Evolutionary conservation across 2,113 vertebrate genomes (phyloP).

Genomic region (Callospermophilus lateralis): DNA sequence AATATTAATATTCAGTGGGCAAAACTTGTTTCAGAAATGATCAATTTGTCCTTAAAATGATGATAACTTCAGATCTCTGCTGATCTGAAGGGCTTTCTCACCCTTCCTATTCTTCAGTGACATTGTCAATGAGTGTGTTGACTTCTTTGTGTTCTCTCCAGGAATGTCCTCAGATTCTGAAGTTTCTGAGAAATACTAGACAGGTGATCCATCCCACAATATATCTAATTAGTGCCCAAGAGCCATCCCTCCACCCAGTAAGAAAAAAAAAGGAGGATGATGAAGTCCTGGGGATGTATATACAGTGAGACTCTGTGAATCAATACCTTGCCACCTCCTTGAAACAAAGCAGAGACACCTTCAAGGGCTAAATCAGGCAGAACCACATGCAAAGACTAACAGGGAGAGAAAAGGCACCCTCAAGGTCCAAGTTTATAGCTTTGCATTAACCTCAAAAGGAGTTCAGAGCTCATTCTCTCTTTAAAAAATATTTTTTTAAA

Average conservation of each 20-base stretch:
- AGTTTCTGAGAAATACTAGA: not conserved
- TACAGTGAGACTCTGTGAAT: not conserved
- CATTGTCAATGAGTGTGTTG: not conserved
- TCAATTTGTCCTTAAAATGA: not conserved
- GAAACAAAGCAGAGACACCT: not conserved
- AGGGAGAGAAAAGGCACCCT: not conserved
- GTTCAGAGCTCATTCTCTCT: not conserved
- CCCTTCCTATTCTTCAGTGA: not conserved
- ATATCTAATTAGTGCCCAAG: not conserved
- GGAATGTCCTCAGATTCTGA: not conserved
- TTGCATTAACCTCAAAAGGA: not conserved
- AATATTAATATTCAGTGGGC: not conserved
- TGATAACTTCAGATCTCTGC: not conserved
- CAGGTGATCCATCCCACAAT: not conserved
- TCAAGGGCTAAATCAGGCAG: not conserved
- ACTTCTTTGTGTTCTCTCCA: slow-evolving; percentile 3
- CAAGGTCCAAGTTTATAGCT: not conserved
- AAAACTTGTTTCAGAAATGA: slow-evolving; percentile 27
- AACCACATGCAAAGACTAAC: not conserved
- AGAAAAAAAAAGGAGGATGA: not conserved
- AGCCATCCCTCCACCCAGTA: not conserved
- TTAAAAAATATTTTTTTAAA: too few relatives aligned
- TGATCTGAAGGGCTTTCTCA: not conserved
- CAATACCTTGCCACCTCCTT: not conserved
- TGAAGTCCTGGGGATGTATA: not conserved